Percentiles rank a stretch among this genome's conserved stretches.
Conservation (phyloP, 2,113 vertebrate genomes). For the Crypturellus undulatus region DNA sequence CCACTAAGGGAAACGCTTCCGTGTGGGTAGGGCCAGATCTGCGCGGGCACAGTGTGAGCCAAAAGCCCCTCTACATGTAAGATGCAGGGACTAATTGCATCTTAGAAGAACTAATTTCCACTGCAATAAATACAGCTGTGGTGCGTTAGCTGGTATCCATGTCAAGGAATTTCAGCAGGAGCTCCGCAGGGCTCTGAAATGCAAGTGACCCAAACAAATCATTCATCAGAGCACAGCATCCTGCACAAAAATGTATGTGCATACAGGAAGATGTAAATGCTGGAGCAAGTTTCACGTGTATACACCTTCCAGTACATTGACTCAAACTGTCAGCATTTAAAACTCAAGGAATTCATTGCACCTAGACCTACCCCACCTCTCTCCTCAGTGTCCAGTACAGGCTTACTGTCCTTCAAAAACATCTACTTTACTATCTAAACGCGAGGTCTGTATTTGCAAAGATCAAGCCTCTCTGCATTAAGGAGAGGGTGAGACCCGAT, state of each 20-base stretch:
- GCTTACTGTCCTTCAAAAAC: neutral
- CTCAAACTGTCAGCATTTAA: neutral
- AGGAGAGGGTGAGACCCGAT: neutral
- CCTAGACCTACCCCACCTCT: neutral
- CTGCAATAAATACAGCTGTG: neutral
- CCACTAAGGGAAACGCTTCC: neutral
- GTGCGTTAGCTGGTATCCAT: neutral
- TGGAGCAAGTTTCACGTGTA: neutral
- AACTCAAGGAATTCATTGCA: neutral
- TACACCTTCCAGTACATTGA: neutral
- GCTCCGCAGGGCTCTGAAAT: neutral
- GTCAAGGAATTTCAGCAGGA: neutral
- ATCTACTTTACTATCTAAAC: neutral
- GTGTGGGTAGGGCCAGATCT: neutral
- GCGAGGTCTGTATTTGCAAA: neutral
- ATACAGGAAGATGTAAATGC: neutral
- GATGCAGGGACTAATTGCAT: neutral
- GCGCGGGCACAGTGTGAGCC: neutral
- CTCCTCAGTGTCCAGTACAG: accelerated
- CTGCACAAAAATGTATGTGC: neutral
- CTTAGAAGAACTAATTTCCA: neutral
- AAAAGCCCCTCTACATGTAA: neutral
- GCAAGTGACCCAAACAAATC: neutral
- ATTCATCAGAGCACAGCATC: neutral
- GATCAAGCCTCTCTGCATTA: neutral